Base-by-base conservation (phyloP, 2,113 vertebrate species). In the Sinocyclocheilus grahami region DNA sequence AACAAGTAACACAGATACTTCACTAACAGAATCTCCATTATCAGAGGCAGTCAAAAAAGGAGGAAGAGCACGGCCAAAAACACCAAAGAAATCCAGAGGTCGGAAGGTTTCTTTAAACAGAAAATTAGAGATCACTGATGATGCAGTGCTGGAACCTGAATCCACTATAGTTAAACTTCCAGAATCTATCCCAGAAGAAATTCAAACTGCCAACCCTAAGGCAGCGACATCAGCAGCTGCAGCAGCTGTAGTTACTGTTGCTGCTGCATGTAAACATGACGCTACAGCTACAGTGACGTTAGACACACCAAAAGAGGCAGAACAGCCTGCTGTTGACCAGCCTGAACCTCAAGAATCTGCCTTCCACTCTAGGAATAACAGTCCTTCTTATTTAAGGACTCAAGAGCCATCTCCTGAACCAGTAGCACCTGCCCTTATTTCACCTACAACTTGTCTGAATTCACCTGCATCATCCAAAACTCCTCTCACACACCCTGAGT, bases 21-120 rank as follows among this genome's bases (percentile, higher is more conserved):
- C 94, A 55, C 93, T 89, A 92, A 96, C 95, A 86, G 92, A 94
- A 58, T 58, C 85, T 27, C 76, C 88, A 89, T 71, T 87, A 16
- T 95, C 94, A 86, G 97, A 97, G 78, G 93, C 93, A 4, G 86
- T 92, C 77, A 96, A 96, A 82, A 99, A 96, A 90, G 95, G 94
- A 22, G 95, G 96, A 7, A 97, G 96, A 91, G 93, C 95, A 42
- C 95, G 95, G 39, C 95, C 95, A 75, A 99, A 97, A 94, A 91
- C 92, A 2, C 88, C 93, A 0, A 96, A 97, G 65, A 97, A 95
- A 27, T 93, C 95, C 11, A 96, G 96, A 89, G 90, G 87, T 78
- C 92, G 95, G 30, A 98, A 96, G 91, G 93, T 95, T 84, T 93
- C 91, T 80, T 88, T 86, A 0, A 95, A 91, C 88, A 97, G 94